Evolutionary conservation across 2,888 invertebrate species (phyloP).

Genomic region (Drosophila stalkeri): DNA sequence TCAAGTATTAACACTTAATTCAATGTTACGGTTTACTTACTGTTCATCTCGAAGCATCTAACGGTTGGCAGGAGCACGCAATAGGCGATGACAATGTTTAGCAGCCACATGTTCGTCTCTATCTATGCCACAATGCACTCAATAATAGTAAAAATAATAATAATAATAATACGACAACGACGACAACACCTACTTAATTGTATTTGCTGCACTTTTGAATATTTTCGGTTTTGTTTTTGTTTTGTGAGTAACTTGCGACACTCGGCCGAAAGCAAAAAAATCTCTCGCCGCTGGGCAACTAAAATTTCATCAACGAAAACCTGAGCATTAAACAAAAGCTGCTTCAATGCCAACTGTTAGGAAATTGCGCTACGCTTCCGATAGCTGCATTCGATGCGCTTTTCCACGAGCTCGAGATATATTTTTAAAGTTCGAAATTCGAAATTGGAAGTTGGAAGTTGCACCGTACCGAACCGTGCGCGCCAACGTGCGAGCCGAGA

Average conservation of each 20-base stretch:
- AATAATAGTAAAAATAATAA: background rate
- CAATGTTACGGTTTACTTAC: slow-evolving; percentile 66
- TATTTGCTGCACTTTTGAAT: slow-evolving; percentile 43
- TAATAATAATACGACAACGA: slow-evolving; percentile 1
- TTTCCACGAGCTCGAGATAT: slow-evolving; percentile 36
- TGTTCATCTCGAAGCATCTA: slow-evolving; percentile 74
- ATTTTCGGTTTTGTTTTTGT: slow-evolving; percentile 12
- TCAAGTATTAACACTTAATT: slow-evolving; percentile 2
- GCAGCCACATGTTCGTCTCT: slow-evolving; percentile 42
- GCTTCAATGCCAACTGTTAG: slow-evolving; percentile 70
- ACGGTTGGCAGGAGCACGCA: slow-evolving; percentile 41
- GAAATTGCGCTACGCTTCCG: slow-evolving; percentile 60
- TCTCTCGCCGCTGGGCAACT: slow-evolving; percentile 49
- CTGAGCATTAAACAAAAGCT: slow-evolving; percentile 52
- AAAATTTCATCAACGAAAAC: slow-evolving; percentile 50
- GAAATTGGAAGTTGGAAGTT: slow-evolving; percentile 16
- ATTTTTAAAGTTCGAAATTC: slow-evolving; percentile 15
- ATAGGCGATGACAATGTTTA: slow-evolving; percentile 39
- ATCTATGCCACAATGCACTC: slow-evolving; percentile 36
- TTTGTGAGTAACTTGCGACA: slow-evolving; percentile 59
- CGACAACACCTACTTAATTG: slow-evolving; percentile 25
- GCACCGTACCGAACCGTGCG: slow-evolving; percentile 58
- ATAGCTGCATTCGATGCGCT: slow-evolving; percentile 55
- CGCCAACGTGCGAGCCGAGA: slow-evolving; percentile 68
- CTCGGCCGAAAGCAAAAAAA: slow-evolving; percentile 36